Evolutionary conservation across 2,888 invertebrate species (phyloP).

Genomic region (Cabera pusaria): DNA sequence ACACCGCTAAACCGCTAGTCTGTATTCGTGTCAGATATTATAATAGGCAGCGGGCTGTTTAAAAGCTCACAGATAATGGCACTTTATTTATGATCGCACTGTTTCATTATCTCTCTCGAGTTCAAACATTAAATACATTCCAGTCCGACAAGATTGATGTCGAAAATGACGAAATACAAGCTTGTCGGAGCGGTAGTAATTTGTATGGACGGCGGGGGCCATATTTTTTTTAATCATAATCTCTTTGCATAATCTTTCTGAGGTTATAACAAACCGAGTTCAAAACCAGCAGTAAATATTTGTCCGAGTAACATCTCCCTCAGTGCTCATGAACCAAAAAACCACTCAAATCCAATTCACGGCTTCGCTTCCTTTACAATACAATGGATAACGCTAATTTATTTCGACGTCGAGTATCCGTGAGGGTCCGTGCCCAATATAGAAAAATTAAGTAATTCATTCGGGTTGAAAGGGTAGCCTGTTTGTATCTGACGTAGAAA

Average conservation of each 20-base stretch:
- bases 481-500: slow-evolving; percentile 75
- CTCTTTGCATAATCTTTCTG: slow-evolving; percentile 17
- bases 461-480: slow-evolving; percentile 74
- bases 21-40: slow-evolving; percentile 29
- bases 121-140: slow-evolving; percentile 22
- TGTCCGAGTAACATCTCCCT: slow-evolving; percentile 47
- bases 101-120: slow-evolving; percentile 27
- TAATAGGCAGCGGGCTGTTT: slow-evolving; percentile 24
- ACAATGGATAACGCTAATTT: slow-evolving; percentile 70
- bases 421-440: slow-evolving; percentile 60
- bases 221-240: too few relatives aligned
- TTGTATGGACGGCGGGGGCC: slow-evolving; percentile 14
- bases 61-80: slow-evolving; percentile 25
- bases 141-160: slow-evolving; percentile 25
- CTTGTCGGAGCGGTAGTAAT: slow-evolving; percentile 16
- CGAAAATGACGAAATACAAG: slow-evolving; percentile 21
- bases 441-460: slow-evolving; percentile 81
- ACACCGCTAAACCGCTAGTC: slow-evolving; percentile 39
- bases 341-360: slow-evolving; percentile 57
- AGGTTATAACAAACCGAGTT: slow-evolving; percentile 28
- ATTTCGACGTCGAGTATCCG: slow-evolving; percentile 66
- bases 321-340: slow-evolving; percentile 49
- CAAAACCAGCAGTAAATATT: slow-evolving; percentile 45
- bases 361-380: slow-evolving; percentile 48
- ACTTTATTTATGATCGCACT: slow-evolving; percentile 35